These are phyloP conservation scores for Kryptolebias marmoratus DNA, from an alignment of 2,113 vertebrate species.

Conservation along the genomic window DNA sequence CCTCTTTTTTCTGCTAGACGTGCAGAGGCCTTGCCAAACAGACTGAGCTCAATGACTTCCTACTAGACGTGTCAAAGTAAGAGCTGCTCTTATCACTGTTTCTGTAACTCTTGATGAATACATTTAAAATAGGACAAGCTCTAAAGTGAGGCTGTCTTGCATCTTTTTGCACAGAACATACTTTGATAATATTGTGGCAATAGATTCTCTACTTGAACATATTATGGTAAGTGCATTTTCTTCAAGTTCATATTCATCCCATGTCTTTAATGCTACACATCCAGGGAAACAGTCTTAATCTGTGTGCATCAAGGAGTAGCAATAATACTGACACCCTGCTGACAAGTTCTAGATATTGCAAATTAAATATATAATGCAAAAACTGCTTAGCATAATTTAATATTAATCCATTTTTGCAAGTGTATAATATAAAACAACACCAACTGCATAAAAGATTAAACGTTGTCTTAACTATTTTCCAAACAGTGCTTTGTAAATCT, in stretches of 20 bases:
- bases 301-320: too few species aligned
- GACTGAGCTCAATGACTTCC: conserved; percentile 98
- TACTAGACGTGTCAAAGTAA: conserved; percentile 99
- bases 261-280: not conserved
- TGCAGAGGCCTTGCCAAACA: conserved; percentile 98
- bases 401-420: too few species aligned
- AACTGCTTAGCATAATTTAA: too few species aligned
- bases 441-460: too few species aligned
- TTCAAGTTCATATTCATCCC: not conserved
- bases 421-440: too few species aligned
- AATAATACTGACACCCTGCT: too few species aligned
- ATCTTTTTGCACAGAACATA: conserved; percentile 89
- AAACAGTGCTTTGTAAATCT: too few species aligned
- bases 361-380: too few species aligned
- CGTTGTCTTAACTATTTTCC: too few species aligned
- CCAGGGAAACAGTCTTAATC: too few species aligned
- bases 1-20: conserved; percentile 80
- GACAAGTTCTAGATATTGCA: too few species aligned
- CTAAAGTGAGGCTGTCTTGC: not conserved
- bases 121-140: not conserved
- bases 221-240: conserved; percentile 92
- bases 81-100: conserved; percentile 59
- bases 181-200: conserved; percentile 99
- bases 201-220: conserved; percentile 99
- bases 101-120: not conserved